Evolutionary conservation across 2,113 vertebrate species (phyloP), one percentile per base, ranked within the genome.

Genomic region (Dicrurus megarhynchus): DNA sequence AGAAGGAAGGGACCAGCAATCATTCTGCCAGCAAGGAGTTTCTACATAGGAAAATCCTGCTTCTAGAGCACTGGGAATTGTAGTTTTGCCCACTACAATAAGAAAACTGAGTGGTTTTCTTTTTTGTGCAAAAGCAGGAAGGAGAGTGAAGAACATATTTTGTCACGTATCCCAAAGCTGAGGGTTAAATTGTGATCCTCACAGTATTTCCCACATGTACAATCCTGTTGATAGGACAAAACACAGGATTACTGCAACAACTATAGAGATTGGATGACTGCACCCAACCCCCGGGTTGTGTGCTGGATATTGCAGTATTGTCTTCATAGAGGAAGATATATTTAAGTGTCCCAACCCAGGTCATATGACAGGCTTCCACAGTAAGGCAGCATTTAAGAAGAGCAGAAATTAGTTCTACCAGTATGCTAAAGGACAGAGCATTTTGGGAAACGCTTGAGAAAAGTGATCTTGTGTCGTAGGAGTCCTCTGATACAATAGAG

Each of bases 251-350:
- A 22, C 11, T 55, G 16, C 56, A 41, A 39, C 33, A 67, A 13
- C 27, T 23, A 7, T 5, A 59, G 52, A n/a, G n/a, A 22, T 11
- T 50, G 47, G 30, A 28, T 68, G 71, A 53, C 76, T 64, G 53
- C 44, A 76, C 8, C 30, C 24, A n/a, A 2, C 8, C 28, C 55
- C 73, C 0, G 1, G 39, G 7, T 27, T 79, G 6, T 2, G 1
- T 27, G 37, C 37, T 76, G 33, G 13, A n/a, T 81, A n/a, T 27
- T 56, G 18, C 47, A 91, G 42, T 24, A 42, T 19, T 77, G 8
- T 46, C 30, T 74, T 68, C 4, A 6, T 22, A 28, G 6, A 50
- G 18, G 32, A 71, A 82, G 33, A 47, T 37, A 15, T 4, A 59
- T 79, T 57, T 35, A 69, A 33, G n/a, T 67, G 28, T 55, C 26